These are phyloP conservation scores for Tenualosa ilisha DNA, from an alignment of 2,797 vertebrate genomes.

Conservation along the genomic window DNA sequence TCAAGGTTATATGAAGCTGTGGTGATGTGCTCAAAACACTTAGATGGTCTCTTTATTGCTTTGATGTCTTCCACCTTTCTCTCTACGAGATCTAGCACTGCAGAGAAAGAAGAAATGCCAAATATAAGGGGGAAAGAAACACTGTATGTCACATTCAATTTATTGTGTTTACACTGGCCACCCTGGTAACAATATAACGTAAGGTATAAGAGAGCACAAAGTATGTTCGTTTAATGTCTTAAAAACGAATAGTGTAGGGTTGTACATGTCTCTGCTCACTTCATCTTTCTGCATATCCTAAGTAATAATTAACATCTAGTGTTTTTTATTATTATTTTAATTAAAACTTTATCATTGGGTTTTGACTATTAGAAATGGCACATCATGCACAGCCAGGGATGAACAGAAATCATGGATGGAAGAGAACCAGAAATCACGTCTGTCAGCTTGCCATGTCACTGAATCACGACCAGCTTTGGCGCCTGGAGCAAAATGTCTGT, in stretches of 20 bases:
- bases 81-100: neutral
- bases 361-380: neutral
- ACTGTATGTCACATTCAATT: neutral
- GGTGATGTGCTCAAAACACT: neutral
- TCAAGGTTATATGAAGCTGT: constrained; percentile 1
- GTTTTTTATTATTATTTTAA: neutral
- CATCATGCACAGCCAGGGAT: neutral
- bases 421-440: neutral
- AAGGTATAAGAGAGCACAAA: neutral
- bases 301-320: neutral
- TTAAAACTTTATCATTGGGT: neutral
- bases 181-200: neutral
- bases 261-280: neutral
- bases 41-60: constrained; percentile 10
- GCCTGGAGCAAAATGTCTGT: neutral
- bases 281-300: neutral
- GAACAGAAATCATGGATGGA: neutral
- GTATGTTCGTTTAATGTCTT: neutral
- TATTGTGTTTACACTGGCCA: neutral
- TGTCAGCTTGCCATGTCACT: neutral
- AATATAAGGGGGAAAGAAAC: neutral
- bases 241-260: neutral
- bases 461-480: neutral
- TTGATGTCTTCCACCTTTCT: neutral
- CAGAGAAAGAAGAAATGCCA: neutral